A percentile compares a stretch with the other conserved stretches of the same genome.
Evolutionary conservation across 2,888 invertebrate species (phyloP).

Genomic region (Xiphydria camelus): DNA sequence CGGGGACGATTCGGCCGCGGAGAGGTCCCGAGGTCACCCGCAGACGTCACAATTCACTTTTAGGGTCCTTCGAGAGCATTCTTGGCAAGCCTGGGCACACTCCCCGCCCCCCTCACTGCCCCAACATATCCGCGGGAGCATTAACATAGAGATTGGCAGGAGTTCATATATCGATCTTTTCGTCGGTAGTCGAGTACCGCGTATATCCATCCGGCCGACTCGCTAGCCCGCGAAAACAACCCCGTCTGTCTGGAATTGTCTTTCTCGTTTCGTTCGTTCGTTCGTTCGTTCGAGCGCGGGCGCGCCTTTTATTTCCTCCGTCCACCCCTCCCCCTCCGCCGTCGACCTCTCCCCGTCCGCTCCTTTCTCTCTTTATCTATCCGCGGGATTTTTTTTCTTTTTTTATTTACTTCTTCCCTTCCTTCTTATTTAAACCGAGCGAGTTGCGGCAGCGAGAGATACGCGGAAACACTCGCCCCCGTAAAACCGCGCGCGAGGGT

Average conservation of each 20-base stretch:
- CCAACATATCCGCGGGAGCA: slow-evolving; percentile 31
- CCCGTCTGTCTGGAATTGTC: slow-evolving; percentile 18
- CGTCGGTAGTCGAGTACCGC: slow-evolving; percentile 43
- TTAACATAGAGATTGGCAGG: slow-evolving; percentile 58
- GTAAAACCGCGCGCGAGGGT: slow-evolving; percentile 6
- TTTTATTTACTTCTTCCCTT: background rate
- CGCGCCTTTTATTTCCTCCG: background rate
- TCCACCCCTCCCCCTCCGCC: slow-evolving; percentile 6
- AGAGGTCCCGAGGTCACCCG: slow-evolving; percentile 55
- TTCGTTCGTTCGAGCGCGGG: slow-evolving; percentile 1
- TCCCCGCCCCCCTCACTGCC: slow-evolving; percentile 24
- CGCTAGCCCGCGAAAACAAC: slow-evolving; percentile 31
- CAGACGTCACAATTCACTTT: slow-evolving; percentile 59
- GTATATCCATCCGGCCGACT: slow-evolving; percentile 36
- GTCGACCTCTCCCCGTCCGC: slow-evolving; percentile 11
- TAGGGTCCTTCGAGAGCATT: slow-evolving; percentile 52
- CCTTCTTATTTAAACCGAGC: background rate
- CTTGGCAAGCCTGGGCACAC: slow-evolving; percentile 35
- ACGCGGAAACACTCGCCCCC: background rate
- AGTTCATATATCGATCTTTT: slow-evolving; percentile 55
- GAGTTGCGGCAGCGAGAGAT: too few relatives aligned
- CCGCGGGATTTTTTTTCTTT: background rate
- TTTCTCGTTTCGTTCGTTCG: slow-evolving; percentile 14
- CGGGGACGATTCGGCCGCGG: slow-evolving; percentile 39
- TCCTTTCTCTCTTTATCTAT: slow-evolving; percentile 6